Conservation (phyloP, 1,140 invertebrate species). For the Microplitis mediator region DNA sequence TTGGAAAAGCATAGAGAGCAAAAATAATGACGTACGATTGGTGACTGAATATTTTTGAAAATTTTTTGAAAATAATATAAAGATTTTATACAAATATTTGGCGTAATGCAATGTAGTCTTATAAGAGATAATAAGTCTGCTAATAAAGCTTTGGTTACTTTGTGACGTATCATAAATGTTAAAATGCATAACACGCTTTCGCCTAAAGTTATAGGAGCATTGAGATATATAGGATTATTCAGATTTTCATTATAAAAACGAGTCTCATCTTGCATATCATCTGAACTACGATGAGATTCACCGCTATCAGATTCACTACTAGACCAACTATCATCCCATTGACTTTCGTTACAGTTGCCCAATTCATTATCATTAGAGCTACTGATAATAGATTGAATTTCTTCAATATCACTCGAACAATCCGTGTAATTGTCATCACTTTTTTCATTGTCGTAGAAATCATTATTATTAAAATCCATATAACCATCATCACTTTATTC, state of each 20-base stretch:
- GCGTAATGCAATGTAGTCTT: neutral
- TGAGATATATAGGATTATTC: neutral
- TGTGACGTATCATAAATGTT: neutral
- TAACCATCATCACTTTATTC: no score
- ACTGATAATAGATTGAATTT: no score
- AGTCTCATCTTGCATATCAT: neutral
- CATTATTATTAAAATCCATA: no score
- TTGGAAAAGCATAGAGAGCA: neutral
- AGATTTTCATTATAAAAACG: neutral
- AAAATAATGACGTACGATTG: neutral
- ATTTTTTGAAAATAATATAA: neutral
- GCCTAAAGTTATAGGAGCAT: neutral
- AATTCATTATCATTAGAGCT: neutral
- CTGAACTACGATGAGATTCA: neutral
- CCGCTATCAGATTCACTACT: neutral
- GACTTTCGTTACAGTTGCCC: neutral
- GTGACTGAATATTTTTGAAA: neutral
- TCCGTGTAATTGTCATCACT: no score
- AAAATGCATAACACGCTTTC: conserved; percentile 1
- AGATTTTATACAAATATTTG: neutral
- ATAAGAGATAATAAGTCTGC: neutral
- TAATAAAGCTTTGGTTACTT: neutral
- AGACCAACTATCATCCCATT: neutral
- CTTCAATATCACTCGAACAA: no score
- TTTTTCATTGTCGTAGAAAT: no score